These are phyloP conservation scores for Saimiri boliviensis DNA, from an alignment of 2,113 vertebrate species.

Conservation along the genomic window DNA sequence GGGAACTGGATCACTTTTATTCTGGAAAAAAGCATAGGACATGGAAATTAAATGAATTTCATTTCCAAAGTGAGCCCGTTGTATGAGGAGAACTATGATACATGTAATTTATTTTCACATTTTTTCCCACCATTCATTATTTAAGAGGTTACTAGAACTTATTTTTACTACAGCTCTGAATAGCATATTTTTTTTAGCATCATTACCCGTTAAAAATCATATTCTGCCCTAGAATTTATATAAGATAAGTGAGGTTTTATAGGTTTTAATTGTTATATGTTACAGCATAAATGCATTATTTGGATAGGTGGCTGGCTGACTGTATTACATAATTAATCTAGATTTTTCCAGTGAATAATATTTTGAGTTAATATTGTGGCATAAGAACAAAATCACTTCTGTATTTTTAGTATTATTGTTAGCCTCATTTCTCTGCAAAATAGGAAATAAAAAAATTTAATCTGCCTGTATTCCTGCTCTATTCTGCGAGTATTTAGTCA, in stretches of 20 bases:
- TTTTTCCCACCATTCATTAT: background rate
- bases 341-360: background rate
- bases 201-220: conserved; percentile 27
- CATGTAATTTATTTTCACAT: background rate
- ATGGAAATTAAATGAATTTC: background rate
- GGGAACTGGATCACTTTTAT: background rate
- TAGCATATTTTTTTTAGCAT: background rate
- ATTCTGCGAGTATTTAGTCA: background rate
- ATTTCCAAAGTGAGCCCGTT: background rate
- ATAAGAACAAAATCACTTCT: background rate
- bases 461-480: background rate
- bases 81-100: background rate
- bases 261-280: background rate
- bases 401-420: background rate
- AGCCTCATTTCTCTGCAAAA: background rate
- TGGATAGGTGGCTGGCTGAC: background rate
- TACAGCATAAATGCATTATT: background rate
- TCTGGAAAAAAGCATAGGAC: background rate
- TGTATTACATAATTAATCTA: background rate
- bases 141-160: conserved; percentile 3
- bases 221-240: conserved; percentile 3
- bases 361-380: background rate
- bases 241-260: background rate
- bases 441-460: background rate
- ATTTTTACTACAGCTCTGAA: background rate